Percentiles rank a stretch among this genome's conserved stretches.
These are phyloP conservation scores for Lota lota DNA, from an alignment of 2,113 vertebrate species.

Conservation along the genomic window DNA sequence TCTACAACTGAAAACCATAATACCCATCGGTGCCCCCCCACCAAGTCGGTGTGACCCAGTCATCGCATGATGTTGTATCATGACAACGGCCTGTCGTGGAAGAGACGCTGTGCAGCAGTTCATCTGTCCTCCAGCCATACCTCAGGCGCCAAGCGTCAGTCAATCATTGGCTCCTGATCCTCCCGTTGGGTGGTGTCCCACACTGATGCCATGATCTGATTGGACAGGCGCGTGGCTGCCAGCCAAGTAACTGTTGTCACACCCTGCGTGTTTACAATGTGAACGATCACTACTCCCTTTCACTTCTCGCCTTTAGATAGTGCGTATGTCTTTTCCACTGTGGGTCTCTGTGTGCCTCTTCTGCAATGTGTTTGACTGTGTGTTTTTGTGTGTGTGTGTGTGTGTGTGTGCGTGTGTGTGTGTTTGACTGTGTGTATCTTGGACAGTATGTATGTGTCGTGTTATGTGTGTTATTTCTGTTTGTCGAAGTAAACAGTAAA, in stretches of 20 bases:
- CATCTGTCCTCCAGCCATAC: constrained; percentile 17
- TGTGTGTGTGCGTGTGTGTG: no score
- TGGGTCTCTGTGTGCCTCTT: no score
- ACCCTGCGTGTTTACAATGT: constrained; percentile 16
- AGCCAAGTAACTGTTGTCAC: constrained; percentile 12
- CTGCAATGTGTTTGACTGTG: no score
- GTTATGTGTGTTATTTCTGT: no score
- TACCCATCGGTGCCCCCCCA: not conserved
- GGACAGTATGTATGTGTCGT: no score
- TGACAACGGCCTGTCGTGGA: constrained; percentile 5
- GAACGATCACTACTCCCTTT: not conserved
- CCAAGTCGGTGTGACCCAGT: not conserved
- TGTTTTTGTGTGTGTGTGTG: no score
- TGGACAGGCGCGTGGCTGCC: constrained; percentile 12
- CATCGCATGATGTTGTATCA: not conserved
- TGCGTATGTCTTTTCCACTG: no score
- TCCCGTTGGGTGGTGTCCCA: constrained; percentile 36
- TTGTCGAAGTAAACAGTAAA: no score
- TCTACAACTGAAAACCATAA: no score
- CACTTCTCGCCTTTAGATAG: not conserved
- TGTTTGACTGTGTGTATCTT: no score
- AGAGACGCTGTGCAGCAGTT: not conserved
- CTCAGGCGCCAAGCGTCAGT: constrained; percentile 8
- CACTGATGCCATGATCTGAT: constrained; percentile 32
- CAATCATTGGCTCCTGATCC: constrained; percentile 12